Conservation (phyloP, 2,888 invertebrate species). For the Oscheius sp. region DNA sequence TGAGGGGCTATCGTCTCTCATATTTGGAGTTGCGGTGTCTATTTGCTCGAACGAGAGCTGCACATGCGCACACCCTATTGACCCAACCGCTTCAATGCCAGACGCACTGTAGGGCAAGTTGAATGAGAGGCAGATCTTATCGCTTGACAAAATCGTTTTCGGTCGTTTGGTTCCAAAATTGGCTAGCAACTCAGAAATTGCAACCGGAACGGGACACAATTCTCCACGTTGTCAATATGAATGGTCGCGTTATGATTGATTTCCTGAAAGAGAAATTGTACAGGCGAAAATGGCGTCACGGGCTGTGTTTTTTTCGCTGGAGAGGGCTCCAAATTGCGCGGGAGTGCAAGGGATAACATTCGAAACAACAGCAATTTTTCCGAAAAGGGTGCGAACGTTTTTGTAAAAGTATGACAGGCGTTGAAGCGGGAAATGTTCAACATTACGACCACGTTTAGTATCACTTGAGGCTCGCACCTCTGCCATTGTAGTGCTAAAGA, state of each 20-base stretch:
- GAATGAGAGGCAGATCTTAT: neutral
- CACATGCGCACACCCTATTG: slow-evolving; percentile 36
- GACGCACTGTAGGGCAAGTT: neutral
- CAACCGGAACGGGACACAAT: neutral
- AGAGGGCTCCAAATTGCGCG: neutral
- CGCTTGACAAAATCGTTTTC: too few relatives aligned
- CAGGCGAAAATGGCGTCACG: slow-evolving; percentile 25
- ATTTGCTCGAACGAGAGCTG: slow-evolving; percentile 37
- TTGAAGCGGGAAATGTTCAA: neutral
- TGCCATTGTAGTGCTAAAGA: slow-evolving; percentile 33
- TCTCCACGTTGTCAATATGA: slow-evolving; percentile 21
- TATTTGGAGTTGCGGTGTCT: slow-evolving; percentile 36
- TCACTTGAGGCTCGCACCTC: slow-evolving; percentile 13
- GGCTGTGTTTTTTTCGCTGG: neutral
- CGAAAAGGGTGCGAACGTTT: neutral
- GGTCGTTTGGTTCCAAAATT: too few relatives aligned
- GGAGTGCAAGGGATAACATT: neutral
- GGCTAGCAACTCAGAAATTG: too few relatives aligned
- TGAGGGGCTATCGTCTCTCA: slow-evolving; percentile 24
- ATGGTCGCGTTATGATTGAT: slow-evolving; percentile 31
- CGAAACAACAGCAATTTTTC: neutral
- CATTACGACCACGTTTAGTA: slow-evolving; percentile 14
- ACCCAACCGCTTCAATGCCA: slow-evolving; percentile 33
- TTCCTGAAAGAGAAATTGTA: slow-evolving; percentile 1
- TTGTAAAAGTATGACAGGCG: too few relatives aligned